A percentile compares a stretch with the other conserved stretches of the same genome.
Conservation (phyloP, 2,113 vertebrate genomes). For the Okapia johnstoni region DNA sequence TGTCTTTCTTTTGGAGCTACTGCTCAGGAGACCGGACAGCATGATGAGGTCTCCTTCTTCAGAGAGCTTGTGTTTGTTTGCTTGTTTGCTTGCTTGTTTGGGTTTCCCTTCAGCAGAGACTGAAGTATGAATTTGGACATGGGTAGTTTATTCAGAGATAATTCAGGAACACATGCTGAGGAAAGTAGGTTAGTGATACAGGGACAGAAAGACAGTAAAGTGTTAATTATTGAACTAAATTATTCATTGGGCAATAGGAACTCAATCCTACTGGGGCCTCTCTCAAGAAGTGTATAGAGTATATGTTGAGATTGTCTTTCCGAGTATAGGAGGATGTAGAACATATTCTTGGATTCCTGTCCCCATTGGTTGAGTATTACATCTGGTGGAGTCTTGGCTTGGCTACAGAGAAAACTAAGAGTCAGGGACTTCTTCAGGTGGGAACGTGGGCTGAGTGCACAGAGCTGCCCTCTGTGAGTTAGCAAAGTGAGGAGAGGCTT, state of each 20-base stretch:
- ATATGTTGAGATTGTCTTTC: background rate
- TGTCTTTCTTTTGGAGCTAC: background rate
- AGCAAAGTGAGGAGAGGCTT: background rate
- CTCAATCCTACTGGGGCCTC: rapidly evolving
- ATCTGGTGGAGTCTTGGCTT: background rate
- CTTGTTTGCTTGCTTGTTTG: background rate
- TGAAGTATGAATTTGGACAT: background rate
- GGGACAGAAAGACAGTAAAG: background rate
- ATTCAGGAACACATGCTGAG: background rate
- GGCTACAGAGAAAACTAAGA: background rate
- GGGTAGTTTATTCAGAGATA: background rate
- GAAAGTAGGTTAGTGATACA: background rate
- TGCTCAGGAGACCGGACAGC: background rate
- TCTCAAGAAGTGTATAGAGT: background rate
- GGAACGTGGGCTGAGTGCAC: background rate
- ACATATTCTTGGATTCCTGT: background rate
- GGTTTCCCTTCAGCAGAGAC: background rate
- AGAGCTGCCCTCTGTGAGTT: background rate
- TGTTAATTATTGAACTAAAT: background rate
- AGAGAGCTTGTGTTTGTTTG: background rate
- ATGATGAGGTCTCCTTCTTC: background rate
- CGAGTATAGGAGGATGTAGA: background rate
- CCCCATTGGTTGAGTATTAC: background rate
- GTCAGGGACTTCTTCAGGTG: background rate
- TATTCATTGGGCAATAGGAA: background rate